These are phyloP conservation scores for Pangasius mekongensis DNA, from an alignment of 2,797 vertebrate species.

Conservation along the genomic window DNA sequence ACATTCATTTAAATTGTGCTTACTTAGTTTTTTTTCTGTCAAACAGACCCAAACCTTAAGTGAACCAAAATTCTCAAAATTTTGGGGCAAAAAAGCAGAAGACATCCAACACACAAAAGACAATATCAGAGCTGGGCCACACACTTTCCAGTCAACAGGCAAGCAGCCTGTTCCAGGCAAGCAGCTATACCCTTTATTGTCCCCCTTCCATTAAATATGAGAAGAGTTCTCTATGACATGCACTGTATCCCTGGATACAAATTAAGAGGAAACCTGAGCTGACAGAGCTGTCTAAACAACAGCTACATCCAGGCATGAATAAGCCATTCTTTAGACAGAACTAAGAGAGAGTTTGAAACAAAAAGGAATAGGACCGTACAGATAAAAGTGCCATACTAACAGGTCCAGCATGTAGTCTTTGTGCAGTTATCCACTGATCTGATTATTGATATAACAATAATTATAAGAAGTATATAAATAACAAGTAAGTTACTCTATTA, in stretches of 20 bases:
- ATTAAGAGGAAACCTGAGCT: constrained; percentile 47
- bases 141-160: constrained; percentile 37
- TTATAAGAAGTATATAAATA: background rate
- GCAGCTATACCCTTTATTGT: constrained; percentile 36
- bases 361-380: background rate
- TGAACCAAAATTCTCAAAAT: constrained; percentile 53
- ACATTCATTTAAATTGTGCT: background rate
- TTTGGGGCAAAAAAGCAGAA: constrained; percentile 52
- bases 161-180: constrained; percentile 56
- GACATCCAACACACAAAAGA: constrained; percentile 39
- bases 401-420: background rate
- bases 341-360: background rate
- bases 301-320: background rate
- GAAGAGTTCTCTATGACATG: constrained; percentile 19
- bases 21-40: constrained; percentile 25
- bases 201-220: constrained; percentile 43
- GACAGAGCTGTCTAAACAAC: constrained; percentile 50
- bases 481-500: background rate
- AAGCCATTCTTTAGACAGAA: background rate
- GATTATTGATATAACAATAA: background rate
- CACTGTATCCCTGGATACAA: constrained; percentile 50
- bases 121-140: constrained; percentile 52
- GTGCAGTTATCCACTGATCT: background rate
- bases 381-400: background rate
- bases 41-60: constrained; percentile 56